phyloP scores from a whole-genome alignment of 2,113 vertebrate genomes.

The Brachionichthys hirsutus region DNA sequence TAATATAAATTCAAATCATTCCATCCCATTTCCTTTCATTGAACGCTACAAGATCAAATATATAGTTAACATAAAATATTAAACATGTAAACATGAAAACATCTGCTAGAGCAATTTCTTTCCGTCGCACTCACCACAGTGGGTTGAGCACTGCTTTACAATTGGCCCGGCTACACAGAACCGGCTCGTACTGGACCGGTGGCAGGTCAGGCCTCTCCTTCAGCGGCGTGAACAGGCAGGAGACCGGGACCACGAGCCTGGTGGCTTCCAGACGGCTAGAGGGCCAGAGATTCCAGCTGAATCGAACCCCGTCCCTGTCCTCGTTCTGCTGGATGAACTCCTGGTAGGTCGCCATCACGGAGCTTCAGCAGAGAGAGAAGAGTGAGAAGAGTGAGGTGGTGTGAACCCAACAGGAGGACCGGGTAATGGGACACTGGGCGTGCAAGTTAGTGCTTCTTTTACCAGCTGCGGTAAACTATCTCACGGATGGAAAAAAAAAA shows the following conservation, averaged over 20 bases:
- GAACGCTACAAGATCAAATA: background rate
- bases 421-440: background rate
- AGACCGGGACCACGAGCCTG: slow-evolving; percentile 91
- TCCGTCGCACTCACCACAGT: slow-evolving; percentile 83
- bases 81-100: background rate
- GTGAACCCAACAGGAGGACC: background rate
- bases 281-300: slow-evolving; percentile 99
- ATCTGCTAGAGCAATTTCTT: background rate
- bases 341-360: slow-evolving; percentile 87
- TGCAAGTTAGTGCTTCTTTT: background rate
- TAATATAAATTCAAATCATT: slow-evolving; percentile 2
- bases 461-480: background rate
- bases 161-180: slow-evolving; percentile 89
- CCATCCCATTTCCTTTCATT: background rate
- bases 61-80: background rate
- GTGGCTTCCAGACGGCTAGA: slow-evolving; percentile 95
- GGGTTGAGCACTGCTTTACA: slow-evolving; percentile 97
- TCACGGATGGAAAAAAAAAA: slow-evolving; percentile 25
- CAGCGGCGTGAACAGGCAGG: slow-evolving; percentile 93
- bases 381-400: background rate
- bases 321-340: slow-evolving; percentile 99
- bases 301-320: slow-evolving; percentile 92
- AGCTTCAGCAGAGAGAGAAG: slow-evolving; percentile 38
- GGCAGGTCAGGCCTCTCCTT: slow-evolving; percentile 92
- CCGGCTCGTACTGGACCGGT: slow-evolving; percentile 92